Evolutionary conservation across 2,888 invertebrate species (phyloP).

Genomic region (Empis stercorea): DNA sequence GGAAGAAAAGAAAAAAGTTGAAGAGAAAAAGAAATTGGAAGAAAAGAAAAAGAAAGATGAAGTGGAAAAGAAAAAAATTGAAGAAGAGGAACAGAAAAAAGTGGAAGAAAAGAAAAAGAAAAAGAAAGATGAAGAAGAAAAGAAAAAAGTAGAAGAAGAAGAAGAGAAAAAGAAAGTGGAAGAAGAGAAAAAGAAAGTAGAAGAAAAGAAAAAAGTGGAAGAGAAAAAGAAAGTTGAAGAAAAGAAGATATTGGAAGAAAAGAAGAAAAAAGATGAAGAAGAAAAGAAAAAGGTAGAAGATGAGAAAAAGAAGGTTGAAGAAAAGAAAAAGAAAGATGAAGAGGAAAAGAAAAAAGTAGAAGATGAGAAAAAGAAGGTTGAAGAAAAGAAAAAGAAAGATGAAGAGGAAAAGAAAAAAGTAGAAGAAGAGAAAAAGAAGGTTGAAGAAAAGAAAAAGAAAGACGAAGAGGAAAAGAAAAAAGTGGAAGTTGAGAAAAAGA

Average conservation of each 20-base stretch:
- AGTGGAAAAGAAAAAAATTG: constrained; percentile 27
- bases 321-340: constrained; percentile 21
- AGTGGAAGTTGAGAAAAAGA: constrained; percentile 11
- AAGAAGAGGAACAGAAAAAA: constrained; percentile 14
- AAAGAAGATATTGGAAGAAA: constrained; percentile 36
- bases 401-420: constrained; percentile 9
- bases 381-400: constrained; percentile 7
- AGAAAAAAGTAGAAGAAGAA: constrained; percentile 9
- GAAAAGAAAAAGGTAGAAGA: constrained; percentile 40
- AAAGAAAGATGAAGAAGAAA: constrained; percentile 3
- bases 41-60: constrained; percentile 27
- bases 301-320: constrained; percentile 39
- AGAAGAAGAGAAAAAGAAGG: constrained; percentile 8
- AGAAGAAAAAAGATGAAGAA: constrained; percentile 31
- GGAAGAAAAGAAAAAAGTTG: constrained; percentile 18
- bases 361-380: constrained; percentile 21
- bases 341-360: constrained; percentile 15
- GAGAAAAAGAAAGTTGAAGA: constrained; percentile 34
- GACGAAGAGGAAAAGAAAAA: constrained; percentile 11
- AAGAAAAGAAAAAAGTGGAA: constrained; percentile 19
- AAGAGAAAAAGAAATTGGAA: constrained; percentile 17
- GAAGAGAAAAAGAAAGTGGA: constrained; percentile 16
- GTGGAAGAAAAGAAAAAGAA: constrained; percentile 11
- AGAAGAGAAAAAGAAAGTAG: constrained; percentile 19
- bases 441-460: constrained; percentile 17